Percentiles rank a stretch among this genome's conserved stretches.
Evolutionary conservation across 2,888 invertebrate species (phyloP).

Genomic region (Agriopis marginaria): DNA sequence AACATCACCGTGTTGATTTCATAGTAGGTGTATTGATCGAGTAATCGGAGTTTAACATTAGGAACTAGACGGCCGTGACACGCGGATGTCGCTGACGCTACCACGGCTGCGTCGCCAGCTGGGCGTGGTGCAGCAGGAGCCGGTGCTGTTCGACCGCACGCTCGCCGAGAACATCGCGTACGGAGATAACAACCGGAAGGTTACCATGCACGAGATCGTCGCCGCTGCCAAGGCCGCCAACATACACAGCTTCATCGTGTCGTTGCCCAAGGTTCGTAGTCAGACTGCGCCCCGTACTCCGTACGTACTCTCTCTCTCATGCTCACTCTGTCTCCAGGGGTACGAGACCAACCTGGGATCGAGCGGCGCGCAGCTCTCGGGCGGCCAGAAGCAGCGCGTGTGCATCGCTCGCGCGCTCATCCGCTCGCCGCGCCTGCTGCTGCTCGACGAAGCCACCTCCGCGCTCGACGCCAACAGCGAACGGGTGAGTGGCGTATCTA

Average conservation of each 20-base stretch:
- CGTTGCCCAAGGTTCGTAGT: conserved; percentile 87
- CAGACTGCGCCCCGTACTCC: neutral
- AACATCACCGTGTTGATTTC: neutral
- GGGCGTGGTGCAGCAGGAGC: conserved; percentile 95
- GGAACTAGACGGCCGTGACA: conserved; percentile 86
- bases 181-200: conserved; percentile 90
- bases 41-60: conserved; percentile 41
- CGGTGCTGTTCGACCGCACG: conserved; percentile 92
- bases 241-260: conserved; percentile 91
- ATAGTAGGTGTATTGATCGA: neutral
- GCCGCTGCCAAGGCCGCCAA: conserved; percentile 92
- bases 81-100: conserved; percentile 86
- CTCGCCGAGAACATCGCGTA: conserved; percentile 95
- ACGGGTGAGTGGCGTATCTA: conserved; percentile 66
- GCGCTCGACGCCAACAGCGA: conserved; percentile 90
- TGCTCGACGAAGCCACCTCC: conserved; percentile 90
- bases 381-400: conserved; percentile 91
- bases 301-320: neutral
- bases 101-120: conserved; percentile 90
- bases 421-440: conserved; percentile 87
- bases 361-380: conserved; percentile 89
- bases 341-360: conserved; percentile 91
- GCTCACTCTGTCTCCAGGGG: conserved; percentile 72
- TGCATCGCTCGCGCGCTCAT: conserved; percentile 91
- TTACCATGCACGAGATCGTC: conserved; percentile 90